A percentile compares a stretch with the other conserved stretches of the same genome.
Evolutionary conservation across 1,140 invertebrate genomes (phyloP).

Genomic region (Eueides isabella): DNA sequence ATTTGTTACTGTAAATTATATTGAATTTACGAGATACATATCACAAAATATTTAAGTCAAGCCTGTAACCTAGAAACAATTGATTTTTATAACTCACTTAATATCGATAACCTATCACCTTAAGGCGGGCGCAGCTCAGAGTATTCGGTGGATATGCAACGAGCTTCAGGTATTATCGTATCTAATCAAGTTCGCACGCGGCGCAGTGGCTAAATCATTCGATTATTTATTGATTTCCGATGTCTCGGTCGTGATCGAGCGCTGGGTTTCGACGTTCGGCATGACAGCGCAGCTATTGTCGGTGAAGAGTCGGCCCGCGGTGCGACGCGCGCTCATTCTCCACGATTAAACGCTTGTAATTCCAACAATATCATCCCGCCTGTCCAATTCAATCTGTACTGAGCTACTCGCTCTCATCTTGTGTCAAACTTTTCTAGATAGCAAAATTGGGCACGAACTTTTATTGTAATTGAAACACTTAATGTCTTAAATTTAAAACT

Average conservation of each 20-base stretch:
- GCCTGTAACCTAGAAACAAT: constrained; percentile 68
- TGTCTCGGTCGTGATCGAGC: constrained; percentile 80
- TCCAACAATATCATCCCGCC: constrained; percentile 74
- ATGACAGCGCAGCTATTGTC: constrained; percentile 77
- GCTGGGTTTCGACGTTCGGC: constrained; percentile 63
- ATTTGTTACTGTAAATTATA: constrained; percentile 62
- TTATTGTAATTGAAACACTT: too few species aligned
- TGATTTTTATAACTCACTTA: constrained; percentile 57
- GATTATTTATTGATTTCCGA: constrained; percentile 82
- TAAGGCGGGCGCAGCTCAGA: constrained; percentile 39
- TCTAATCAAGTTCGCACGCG: constrained; percentile 80
- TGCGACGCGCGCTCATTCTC: constrained; percentile 66
- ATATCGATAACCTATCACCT: constrained; percentile 71
- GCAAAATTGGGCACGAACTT: constrained; percentile 45
- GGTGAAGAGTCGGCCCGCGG: constrained; percentile 52
- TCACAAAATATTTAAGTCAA: constrained; percentile 69
- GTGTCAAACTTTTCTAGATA: constrained; percentile 51
- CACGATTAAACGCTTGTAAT: constrained; percentile 80
- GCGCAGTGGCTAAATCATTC: constrained; percentile 80
- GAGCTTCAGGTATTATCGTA: constrained; percentile 71
- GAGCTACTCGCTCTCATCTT: constrained; percentile 52
- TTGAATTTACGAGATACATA: constrained; percentile 61
- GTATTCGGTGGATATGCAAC: constrained; percentile 59
- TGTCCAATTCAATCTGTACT: constrained; percentile 73
- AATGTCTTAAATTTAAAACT: neutral